A percentile compares a stretch with the other conserved stretches of the same genome.
These are phyloP conservation scores for Ferrisia virgata DNA, from an alignment of 2,888 invertebrate genomes.

Conservation along the genomic window DNA sequence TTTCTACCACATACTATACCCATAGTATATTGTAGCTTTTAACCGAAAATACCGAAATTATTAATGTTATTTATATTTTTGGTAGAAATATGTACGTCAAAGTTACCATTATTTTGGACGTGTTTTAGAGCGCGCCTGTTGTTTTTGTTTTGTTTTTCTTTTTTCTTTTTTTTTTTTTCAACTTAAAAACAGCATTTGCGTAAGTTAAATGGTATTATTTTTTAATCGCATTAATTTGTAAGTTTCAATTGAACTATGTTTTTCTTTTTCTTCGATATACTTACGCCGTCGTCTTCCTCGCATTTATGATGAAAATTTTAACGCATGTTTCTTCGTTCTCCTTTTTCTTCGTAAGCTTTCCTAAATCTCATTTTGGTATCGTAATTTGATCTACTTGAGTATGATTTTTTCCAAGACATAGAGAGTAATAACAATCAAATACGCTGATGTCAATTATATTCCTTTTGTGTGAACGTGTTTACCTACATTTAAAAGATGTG, in stretches of 20 bases:
- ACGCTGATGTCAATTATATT: constrained; percentile 21
- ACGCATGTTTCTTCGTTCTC: not conserved
- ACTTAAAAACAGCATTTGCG: not conserved
- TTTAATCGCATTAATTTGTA: constrained; percentile 15
- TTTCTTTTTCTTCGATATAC: not conserved
- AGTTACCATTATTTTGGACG: constrained; percentile 12
- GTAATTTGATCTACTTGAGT: too few species aligned
- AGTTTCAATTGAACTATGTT: not conserved
- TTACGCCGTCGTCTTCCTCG: constrained; percentile 14
- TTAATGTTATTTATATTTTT: not conserved
- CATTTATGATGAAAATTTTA: not conserved
- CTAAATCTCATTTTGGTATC: not conserved
- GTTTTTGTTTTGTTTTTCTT: not conserved
- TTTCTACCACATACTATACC: too few species aligned
- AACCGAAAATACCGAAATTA: not conserved
- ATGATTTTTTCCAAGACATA: not conserved
- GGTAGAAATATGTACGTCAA: not conserved
- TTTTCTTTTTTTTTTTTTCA: not conserved
- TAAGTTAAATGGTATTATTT: not conserved
- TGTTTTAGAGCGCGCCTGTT: not conserved
- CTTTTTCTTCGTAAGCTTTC: not conserved
- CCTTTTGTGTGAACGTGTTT: constrained; percentile 9
- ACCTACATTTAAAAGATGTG: not conserved
- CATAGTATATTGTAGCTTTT: too few species aligned
- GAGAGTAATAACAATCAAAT: constrained; percentile 15